Evolutionary conservation across 2,797 vertebrate genomes (phyloP).

Genomic region (Karalla daura): DNA sequence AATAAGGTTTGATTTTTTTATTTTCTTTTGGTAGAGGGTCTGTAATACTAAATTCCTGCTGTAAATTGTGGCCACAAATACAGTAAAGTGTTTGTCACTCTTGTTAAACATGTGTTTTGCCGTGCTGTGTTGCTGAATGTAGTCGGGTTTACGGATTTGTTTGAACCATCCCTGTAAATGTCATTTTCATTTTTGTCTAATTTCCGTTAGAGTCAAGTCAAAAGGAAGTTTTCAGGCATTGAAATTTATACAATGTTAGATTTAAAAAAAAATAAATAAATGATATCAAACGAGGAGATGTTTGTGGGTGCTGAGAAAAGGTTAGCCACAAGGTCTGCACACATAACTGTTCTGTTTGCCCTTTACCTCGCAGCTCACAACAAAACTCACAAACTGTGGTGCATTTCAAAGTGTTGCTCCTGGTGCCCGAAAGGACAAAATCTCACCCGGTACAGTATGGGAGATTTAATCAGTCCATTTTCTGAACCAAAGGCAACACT

Average conservation of each 20-base stretch:
- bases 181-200: constrained; percentile 19
- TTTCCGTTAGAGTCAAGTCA: constrained; percentile 8
- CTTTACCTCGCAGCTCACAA: no score
- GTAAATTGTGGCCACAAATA: constrained; percentile 13
- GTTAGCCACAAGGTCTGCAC: neutral
- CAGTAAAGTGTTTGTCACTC: neutral
- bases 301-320: constrained; percentile 26
- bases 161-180: constrained; percentile 14
- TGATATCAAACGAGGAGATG: constrained; percentile 16
- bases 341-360: no score
- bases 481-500: neutral
- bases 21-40: neutral
- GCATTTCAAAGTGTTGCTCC: no score
- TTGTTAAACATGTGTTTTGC: constrained; percentile 30
- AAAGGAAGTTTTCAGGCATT: constrained; percentile 2
- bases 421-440: no score
- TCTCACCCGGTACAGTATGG: no score
- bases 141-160: constrained; percentile 25
- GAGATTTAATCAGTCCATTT: no score
- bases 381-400: no score
- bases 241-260: constrained; percentile 26
- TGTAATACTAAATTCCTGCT: constrained; percentile 8
- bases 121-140: constrained; percentile 38
- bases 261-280: constrained; percentile 26
- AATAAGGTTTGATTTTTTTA: no score